Evolutionary conservation across 2,888 invertebrate species (phyloP), one percentile per base, ranked within the genome.

Genomic region (Tachina lurida): DNA sequence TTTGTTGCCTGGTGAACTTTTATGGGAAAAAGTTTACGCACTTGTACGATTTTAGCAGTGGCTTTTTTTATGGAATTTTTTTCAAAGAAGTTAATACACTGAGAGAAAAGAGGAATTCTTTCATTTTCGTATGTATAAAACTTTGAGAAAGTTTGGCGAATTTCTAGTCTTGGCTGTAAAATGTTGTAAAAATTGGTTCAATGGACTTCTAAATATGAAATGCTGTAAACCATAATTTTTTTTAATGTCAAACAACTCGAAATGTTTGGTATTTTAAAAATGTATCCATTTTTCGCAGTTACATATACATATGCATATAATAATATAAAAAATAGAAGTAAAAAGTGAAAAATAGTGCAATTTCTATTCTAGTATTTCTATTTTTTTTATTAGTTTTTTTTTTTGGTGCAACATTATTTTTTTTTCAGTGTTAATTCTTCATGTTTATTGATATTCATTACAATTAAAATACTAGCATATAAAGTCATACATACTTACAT

Each of bases 11-110:
- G 15, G 31, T 68, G 49, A 49, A 43, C 68, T 15, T 71, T 65
- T 12, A 12, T 49, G 58, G 41, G 65, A 68, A 77, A 74, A 68
- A 84, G 58, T 75, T 84, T 79, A 75, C 75, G 84, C 79, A 84
- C 79, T 84, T 84, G 58, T 75, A 79, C 47, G 79, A 79, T 79
- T 79, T 84, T 84, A 71, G 58, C 68, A 70, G 77, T 68, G 68
- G 73, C 56, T 73, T 75, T 68, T n/a, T 31, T 10, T 41, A 54
- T 52, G 3, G 10, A 31, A 31, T 31, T 31, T 31, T 31, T 31
- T 31, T 31, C 52, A n/a, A 19, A 43, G 15, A 49, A 68, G 17
- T 22, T n/a, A 19, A 54, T 68, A 68, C 67, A 77, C 67, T 77
- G 19, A 15, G 49, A 68, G 41, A 58, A 76, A 63, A 39, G 7